Percentiles rank a stretch among this genome's conserved stretches.
These are phyloP conservation scores for Cheilosia urbana DNA, from an alignment of 2,888 invertebrate species.

Conservation along the genomic window DNA sequence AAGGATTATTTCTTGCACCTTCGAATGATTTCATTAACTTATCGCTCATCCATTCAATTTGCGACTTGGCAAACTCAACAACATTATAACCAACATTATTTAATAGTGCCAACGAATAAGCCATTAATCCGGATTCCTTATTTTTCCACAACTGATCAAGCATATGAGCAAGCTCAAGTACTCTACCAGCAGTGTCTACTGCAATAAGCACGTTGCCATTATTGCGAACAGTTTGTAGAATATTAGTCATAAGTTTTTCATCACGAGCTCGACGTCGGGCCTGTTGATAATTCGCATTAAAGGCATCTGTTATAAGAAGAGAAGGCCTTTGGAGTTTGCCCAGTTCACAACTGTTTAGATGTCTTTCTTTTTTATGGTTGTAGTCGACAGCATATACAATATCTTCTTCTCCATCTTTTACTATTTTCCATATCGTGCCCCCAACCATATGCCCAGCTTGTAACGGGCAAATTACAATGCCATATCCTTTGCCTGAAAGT, in stretches of 20 bases:
- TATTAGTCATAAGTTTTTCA: constrained; percentile 98
- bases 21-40: constrained; percentile 97
- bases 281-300: constrained; percentile 97
- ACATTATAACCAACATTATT: constrained; percentile 99
- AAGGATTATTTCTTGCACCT: constrained; percentile 96
- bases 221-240: constrained; percentile 95
- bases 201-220: constrained; percentile 98
- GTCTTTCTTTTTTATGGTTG: constrained; percentile 99
- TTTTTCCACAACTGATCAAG: constrained; percentile 97
- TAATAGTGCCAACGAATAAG: constrained; percentile 96
- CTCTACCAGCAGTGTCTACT: constrained; percentile 98
- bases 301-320: constrained; percentile 96
- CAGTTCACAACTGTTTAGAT: constrained; percentile 97
- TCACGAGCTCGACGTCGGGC: constrained; percentile 95
- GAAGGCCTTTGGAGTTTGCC: constrained; percentile 96
- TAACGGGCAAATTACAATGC: constrained; percentile 96
- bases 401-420: constrained; percentile 99
- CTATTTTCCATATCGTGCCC: constrained; percentile 99
- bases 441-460: constrained; percentile 99
- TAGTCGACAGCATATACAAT: constrained; percentile 99
- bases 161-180: constrained; percentile 98
- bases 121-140: constrained; percentile 96
- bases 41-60: constrained; percentile 99
- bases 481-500: constrained; percentile 94
- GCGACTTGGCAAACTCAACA: constrained; percentile 99